These are phyloP conservation scores for Psylliodes chrysocephalus DNA, from an alignment of 2,888 invertebrate genomes.

Conservation along the genomic window DNA sequence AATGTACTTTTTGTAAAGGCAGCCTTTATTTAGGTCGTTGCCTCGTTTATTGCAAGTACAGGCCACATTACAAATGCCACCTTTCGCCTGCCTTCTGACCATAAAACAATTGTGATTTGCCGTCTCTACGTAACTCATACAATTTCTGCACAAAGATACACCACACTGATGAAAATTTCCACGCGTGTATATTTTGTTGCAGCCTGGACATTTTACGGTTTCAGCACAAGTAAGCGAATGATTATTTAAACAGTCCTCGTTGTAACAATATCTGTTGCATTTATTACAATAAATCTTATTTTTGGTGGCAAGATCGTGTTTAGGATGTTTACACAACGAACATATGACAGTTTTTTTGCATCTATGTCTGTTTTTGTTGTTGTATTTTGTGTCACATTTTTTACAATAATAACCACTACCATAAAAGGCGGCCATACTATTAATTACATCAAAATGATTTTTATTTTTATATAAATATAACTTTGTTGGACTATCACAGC, in stretches of 20 bases:
- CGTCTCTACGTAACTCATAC: background rate
- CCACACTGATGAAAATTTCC: background rate
- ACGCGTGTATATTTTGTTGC: background rate
- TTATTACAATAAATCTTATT: slow-evolving; percentile 10
- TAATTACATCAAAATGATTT: too few species aligned
- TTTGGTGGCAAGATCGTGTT: background rate
- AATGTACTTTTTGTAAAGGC: background rate
- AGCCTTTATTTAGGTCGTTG: background rate
- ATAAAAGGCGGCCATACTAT: too few species aligned
- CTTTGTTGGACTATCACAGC: too few species aligned
- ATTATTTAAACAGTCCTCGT: background rate
- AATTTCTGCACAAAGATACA: background rate
- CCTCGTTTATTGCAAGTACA: slow-evolving; percentile 1
- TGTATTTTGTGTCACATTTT: too few species aligned
- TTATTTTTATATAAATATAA: background rate
- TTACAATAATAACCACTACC: too few species aligned
- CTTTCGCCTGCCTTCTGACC: background rate
- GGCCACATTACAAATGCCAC: background rate
- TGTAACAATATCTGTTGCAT: slow-evolving; percentile 9
- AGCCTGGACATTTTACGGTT: background rate
- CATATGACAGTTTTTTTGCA: background rate
- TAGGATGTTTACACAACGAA: background rate
- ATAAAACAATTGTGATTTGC: too few species aligned
- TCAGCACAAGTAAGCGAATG: background rate
- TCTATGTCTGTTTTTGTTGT: slow-evolving; percentile 6